Conservation (phyloP, 2,113 vertebrate species). For the Semicossyphus pulcher region DNA sequence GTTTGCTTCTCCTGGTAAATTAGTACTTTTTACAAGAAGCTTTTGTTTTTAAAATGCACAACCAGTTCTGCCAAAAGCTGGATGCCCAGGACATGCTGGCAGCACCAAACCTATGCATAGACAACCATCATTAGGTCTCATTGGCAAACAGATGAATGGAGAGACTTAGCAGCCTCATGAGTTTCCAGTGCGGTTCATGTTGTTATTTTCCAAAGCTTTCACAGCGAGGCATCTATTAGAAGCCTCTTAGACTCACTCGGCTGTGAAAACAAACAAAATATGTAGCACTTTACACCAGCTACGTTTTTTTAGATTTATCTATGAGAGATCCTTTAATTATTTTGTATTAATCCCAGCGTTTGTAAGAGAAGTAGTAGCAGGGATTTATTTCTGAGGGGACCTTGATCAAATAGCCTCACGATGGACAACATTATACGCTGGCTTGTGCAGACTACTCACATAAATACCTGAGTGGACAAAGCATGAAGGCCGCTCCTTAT, state of each 20-base stretch:
- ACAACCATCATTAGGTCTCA: conserved; percentile 22
- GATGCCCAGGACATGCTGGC: conserved; percentile 37
- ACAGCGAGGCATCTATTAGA: conserved; percentile 12
- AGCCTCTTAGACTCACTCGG: neutral
- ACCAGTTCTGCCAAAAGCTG: conserved; percentile 9
- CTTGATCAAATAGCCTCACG: neutral
- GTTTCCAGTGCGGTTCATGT: conserved; percentile 44
- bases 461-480: conserved; percentile 11
- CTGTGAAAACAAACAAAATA: conserved; percentile 8
- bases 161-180: conserved; percentile 26
- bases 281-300: too few species aligned
- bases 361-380: neutral
- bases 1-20: neutral
- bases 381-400: neutral
- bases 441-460: neutral
- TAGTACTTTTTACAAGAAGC: neutral
- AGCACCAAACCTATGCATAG: conserved; percentile 1
- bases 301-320: neutral
- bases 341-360: neutral
- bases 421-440: neutral
- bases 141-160: conserved; percentile 40
- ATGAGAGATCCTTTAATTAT: neutral
- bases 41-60: neutral
- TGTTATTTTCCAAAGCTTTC: conserved; percentile 45
- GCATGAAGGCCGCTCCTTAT: neutral